Percentiles rank a stretch among this genome's conserved stretches.
Evolutionary conservation across 2,888 invertebrate species (phyloP).

Genomic region (Acanthosepion esculentum): DNA sequence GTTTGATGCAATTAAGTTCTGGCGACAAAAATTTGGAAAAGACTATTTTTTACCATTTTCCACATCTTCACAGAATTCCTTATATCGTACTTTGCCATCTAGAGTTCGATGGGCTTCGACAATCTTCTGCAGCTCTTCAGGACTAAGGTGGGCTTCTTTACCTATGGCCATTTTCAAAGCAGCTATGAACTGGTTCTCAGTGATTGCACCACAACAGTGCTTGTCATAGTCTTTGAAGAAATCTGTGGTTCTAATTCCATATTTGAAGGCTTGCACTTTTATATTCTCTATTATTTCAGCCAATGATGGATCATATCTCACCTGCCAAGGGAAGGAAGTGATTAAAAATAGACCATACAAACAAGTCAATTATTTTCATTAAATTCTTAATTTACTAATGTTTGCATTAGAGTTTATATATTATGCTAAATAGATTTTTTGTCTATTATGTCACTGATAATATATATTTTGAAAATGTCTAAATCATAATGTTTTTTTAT

Average conservation of each 20-base stretch:
- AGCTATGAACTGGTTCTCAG: slow-evolving; percentile 75
- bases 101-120: slow-evolving; percentile 72
- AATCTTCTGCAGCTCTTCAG: slow-evolving; percentile 72
- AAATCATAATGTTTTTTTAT: too few species aligned
- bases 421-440: too few species aligned
- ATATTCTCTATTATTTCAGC: slow-evolving; percentile 74
- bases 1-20: too few species aligned
- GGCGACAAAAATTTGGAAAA: neutral
- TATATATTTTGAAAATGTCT: too few species aligned
- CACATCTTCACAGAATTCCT: slow-evolving; percentile 74
- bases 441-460: too few species aligned
- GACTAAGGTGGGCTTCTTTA: slow-evolving; percentile 73
- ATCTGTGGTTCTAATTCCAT: slow-evolving; percentile 73
- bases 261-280: slow-evolving; percentile 72
- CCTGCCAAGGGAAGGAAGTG: too few species aligned
- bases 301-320: slow-evolving; percentile 55
- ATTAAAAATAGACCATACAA: too few species aligned
- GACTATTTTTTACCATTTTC: slow-evolving; percentile 71
- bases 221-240: slow-evolving; percentile 75
- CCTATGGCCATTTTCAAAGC: slow-evolving; percentile 73
- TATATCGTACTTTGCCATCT: slow-evolving; percentile 73
- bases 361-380: too few species aligned
- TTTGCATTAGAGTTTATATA: too few species aligned
- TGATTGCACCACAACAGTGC: slow-evolving; percentile 67
- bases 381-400: too few species aligned